Percentiles rank a stretch among this genome's conserved stretches.
Evolutionary conservation across 2,797 vertebrate species (phyloP).

Genomic region (Sebastes iracundus): DNA sequence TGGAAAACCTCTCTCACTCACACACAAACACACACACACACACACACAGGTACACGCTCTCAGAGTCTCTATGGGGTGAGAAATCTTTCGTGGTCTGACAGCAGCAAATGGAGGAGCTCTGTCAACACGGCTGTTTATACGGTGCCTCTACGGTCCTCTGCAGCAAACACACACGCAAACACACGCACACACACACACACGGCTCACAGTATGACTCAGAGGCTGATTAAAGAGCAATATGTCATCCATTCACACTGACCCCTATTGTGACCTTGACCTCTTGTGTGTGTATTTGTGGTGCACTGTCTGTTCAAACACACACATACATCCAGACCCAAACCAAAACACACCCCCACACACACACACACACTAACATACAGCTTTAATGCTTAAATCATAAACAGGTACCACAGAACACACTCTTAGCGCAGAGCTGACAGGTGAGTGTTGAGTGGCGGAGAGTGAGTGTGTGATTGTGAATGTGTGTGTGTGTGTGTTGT

Average conservation of each 20-base stretch:
- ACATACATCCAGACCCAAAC: background rate
- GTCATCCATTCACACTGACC: slow-evolving; percentile 30
- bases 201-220: slow-evolving; percentile 43
- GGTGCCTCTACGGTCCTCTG: slow-evolving; percentile 16
- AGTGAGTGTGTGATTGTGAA: slow-evolving; percentile 13
- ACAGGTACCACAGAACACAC: slow-evolving; percentile 40
- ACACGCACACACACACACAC: slow-evolving; percentile 8
- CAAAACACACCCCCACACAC: background rate
- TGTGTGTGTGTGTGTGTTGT: slow-evolving; percentile 2
- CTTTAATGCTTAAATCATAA: slow-evolving; percentile 48
- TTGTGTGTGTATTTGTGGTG: slow-evolving; percentile 20
- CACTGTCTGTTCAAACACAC: background rate
- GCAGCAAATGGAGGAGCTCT: slow-evolving; percentile 56
- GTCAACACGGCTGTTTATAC: slow-evolving; percentile 61
- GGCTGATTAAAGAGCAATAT: slow-evolving; percentile 40
- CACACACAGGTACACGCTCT: slow-evolving; percentile 22
- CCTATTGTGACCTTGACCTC: slow-evolving; percentile 42
- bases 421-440: slow-evolving; percentile 41
- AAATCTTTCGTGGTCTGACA: slow-evolving; percentile 51
- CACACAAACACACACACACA: slow-evolving; percentile 13
- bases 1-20: slow-evolving; percentile 62
- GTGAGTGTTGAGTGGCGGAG: slow-evolving; percentile 46
- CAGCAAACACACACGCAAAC: slow-evolving; percentile 18
- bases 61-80: slow-evolving; percentile 43
- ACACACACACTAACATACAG: slow-evolving; percentile 14